Evolutionary conservation across 2,113 vertebrate genomes (phyloP).

Genomic region (Mesembrinibis cayennensis): DNA sequence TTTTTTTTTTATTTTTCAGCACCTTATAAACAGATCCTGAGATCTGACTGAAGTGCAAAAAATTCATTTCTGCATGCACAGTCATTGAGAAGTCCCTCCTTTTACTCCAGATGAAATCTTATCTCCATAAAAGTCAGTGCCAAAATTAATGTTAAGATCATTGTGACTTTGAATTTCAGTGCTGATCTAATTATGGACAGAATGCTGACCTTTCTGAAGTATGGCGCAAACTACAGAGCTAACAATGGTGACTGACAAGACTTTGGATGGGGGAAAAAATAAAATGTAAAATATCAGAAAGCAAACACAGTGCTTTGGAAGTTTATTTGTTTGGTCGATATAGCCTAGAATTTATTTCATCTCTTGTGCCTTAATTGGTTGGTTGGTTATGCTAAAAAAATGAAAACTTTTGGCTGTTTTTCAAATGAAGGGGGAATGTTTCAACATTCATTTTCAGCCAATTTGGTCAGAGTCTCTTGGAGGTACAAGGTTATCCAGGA

Average conservation of each 20-base stretch:
- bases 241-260: neutral
- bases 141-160: neutral
- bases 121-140: neutral
- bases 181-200: neutral
- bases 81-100: neutral
- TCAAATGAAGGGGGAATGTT: neutral
- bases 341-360: neutral
- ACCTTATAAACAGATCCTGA: neutral
- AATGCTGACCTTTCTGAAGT: neutral
- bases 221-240: fast-evolving
- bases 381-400: neutral
- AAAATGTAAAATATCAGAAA: neutral
- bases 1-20: neutral
- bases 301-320: neutral
- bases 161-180: neutral
- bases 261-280: neutral
- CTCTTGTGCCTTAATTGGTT: neutral
- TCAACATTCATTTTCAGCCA: neutral
- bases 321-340: neutral
- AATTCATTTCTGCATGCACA: neutral
- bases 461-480: neutral
- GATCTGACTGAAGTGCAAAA: neutral
- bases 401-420: neutral
- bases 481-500: neutral
- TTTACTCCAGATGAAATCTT: neutral